Percentiles rank a stretch among this genome's conserved stretches.
These are phyloP conservation scores for Calliphora vicina DNA, from an alignment of 1,140 invertebrate genomes.

Conservation along the genomic window DNA sequence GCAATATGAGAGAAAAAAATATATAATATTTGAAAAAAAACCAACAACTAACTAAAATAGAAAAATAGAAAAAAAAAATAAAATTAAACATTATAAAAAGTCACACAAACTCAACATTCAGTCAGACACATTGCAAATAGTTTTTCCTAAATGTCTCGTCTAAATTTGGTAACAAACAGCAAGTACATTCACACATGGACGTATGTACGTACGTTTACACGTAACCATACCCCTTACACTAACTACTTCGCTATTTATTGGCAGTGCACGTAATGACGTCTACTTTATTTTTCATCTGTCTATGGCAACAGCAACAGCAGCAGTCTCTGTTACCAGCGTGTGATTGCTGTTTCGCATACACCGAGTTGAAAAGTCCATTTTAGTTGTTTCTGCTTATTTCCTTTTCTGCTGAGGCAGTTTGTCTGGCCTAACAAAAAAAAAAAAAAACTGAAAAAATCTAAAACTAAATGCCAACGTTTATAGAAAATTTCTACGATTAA, in stretches of 20 bases:
- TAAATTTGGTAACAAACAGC: not conserved
- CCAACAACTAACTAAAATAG: not conserved
- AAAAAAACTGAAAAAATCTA: not conserved
- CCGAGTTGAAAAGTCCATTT: not conserved
- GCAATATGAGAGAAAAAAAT: not conserved
- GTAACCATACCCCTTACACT: not conserved
- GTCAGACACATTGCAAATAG: not conserved
- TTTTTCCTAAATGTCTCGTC: constrained; percentile 16
- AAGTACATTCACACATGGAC: not conserved
- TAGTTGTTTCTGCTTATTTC: not conserved
- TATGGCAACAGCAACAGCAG: not conserved
- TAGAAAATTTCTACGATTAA: not conserved
- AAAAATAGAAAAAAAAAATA: not conserved
- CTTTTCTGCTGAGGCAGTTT: not conserved
- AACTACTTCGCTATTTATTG: too few species aligned
- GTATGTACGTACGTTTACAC: not conserved
- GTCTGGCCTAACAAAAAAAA: not conserved
- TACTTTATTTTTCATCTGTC: not conserved
- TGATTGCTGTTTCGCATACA: not conserved
- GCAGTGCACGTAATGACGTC: not conserved
- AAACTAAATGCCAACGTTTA: not conserved
- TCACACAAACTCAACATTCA: not conserved
- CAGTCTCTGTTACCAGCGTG: not conserved
- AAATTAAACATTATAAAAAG: not conserved
- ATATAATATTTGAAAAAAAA: not conserved